phyloP scores from a whole-genome alignment of 2,888 invertebrate species.

The Dastarcus helophoroides region DNA sequence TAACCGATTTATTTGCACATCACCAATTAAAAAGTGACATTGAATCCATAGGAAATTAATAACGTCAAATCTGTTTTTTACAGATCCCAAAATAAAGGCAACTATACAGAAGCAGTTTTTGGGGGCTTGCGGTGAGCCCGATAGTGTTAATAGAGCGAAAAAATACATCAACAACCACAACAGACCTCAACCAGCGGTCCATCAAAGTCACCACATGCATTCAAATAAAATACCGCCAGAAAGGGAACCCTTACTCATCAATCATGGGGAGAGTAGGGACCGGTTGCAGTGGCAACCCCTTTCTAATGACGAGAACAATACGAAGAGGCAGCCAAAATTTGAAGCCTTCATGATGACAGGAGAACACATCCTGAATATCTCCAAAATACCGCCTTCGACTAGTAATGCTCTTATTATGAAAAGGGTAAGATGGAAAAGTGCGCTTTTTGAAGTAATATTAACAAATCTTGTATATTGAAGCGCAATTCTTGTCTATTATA shows the following conservation, averaged over 20 bases:
- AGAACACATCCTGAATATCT: constrained; percentile 87
- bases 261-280: constrained; percentile 39
- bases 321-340: constrained; percentile 47
- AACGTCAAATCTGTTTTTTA: constrained; percentile 10
- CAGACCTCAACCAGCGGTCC: constrained; percentile 35
- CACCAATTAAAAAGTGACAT: too few relatives aligned
- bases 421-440: too few relatives aligned
- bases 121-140: constrained; percentile 38
- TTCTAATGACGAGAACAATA: constrained; percentile 23
- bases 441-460: too few relatives aligned
- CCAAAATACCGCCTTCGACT: constrained; percentile 64
- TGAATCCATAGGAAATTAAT: too few relatives aligned
- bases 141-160: constrained; percentile 32
- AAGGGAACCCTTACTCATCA: constrained; percentile 34
- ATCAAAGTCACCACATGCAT: constrained; percentile 30
- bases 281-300: constrained; percentile 45
- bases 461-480: too few relatives aligned
- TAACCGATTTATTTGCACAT: too few relatives aligned
- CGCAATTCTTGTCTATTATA: too few relatives aligned
- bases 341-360: constrained; percentile 98
- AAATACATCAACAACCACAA: constrained; percentile 26
- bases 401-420: too few relatives aligned
- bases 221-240: constrained; percentile 47
- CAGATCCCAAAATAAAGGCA: constrained; percentile 82
- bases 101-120: constrained; percentile 61